Evolutionary conservation across 2,113 vertebrate genomes (phyloP).

Genomic region (Poeciliopsis occidentalis): DNA sequence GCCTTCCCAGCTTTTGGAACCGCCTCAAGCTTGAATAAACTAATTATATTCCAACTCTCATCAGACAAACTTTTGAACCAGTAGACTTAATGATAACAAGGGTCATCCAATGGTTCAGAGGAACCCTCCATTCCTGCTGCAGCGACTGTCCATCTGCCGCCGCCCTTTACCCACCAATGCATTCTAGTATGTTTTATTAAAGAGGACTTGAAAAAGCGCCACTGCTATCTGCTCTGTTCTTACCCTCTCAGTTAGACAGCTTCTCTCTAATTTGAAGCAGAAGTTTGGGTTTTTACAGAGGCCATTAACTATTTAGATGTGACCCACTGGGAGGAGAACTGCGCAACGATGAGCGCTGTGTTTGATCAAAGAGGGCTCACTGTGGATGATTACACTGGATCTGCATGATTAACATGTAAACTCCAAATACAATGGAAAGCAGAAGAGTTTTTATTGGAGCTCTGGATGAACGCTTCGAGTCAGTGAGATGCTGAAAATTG

Average conservation of each 20-base stretch:
- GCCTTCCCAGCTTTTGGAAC: conserved; percentile 33
- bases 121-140: conserved; percentile 24
- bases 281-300: conserved; percentile 62
- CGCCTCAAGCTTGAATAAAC: conserved; percentile 14
- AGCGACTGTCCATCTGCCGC: conserved; percentile 20
- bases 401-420: conserved; percentile 34
- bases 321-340: too few relatives aligned
- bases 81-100: conserved; percentile 40
- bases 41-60: conserved; percentile 58
- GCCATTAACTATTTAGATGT: conserved; percentile 73
- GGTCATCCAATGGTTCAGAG: conserved; percentile 18
- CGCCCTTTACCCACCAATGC: conserved; percentile 35
- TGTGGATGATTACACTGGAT: conserved; percentile 38
- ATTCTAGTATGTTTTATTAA: conserved; percentile 77
- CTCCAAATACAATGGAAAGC: background rate
- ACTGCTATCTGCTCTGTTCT: conserved; percentile 48
- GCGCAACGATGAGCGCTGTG: too few relatives aligned
- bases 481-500: conserved; percentile 8
- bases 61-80: conserved; percentile 43
- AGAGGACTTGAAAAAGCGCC: conserved; percentile 74
- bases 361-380: conserved; percentile 40
- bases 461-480: too few relatives aligned
- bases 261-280: conserved; percentile 66
- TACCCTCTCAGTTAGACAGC: conserved; percentile 55
- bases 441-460: too few relatives aligned